A percentile compares a stretch with the other conserved stretches of the same genome.
Conservation (phyloP, 2,797 vertebrate species). For the Liasis olivaceus region DNA sequence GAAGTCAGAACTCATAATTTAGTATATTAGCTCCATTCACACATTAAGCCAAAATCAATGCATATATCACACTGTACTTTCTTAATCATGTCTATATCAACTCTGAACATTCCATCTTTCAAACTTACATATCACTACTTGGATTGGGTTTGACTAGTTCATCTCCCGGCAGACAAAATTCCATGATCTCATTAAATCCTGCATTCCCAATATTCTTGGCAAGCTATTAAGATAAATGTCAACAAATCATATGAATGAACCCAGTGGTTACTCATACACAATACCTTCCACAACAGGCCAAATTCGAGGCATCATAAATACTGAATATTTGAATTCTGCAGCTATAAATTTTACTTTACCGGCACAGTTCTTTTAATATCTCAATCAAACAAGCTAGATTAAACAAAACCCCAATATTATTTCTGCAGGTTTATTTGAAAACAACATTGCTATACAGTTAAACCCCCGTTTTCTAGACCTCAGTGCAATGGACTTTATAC, state of each 20-base stretch:
- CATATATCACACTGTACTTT: neutral
- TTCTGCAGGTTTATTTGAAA: constrained; percentile 9
- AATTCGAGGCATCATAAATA: constrained; percentile 5
- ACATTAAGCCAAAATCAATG: neutral
- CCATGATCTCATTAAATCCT: constrained; percentile 98
- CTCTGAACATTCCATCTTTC: neutral
- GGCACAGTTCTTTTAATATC: neutral
- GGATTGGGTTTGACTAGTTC: constrained; percentile 91
- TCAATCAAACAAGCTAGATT: constrained; percentile 15
- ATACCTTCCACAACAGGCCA: neutral
- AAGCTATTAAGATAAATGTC: constrained; percentile 80
- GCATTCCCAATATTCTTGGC: constrained; percentile 99
- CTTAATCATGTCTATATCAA: no score
- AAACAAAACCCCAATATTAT: constrained; percentile 7
- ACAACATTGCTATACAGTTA: neutral
- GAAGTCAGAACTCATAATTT: neutral
- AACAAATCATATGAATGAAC: neutral
- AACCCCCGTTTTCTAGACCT: neutral
- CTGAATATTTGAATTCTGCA: constrained; percentile 28
- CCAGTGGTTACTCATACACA: neutral
- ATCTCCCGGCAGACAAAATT: constrained; percentile 87
- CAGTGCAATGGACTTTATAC: neutral
- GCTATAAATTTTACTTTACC: neutral
- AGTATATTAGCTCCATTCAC: neutral
- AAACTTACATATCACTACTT: constrained; percentile 93